Evolutionary conservation across 2,797 vertebrate genomes (phyloP).

Genomic region (Hydrophis major): DNA sequence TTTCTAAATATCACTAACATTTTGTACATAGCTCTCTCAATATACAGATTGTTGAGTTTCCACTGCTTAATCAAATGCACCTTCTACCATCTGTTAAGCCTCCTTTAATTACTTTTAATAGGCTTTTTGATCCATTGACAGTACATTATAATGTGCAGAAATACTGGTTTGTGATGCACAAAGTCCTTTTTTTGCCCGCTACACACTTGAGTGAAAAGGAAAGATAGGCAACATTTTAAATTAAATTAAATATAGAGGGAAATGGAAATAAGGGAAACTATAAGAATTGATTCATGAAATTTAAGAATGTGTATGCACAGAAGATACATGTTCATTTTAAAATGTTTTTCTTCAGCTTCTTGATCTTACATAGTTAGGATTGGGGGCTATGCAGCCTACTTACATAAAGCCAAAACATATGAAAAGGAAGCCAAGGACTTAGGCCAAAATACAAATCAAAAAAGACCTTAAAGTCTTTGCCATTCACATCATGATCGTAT

Average conservation of each 20-base stretch:
- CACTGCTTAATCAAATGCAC: background rate
- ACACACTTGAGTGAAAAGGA: background rate
- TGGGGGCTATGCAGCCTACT: background rate
- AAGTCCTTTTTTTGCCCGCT: background rate
- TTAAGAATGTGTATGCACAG: background rate
- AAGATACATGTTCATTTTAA: background rate
- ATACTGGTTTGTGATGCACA: constrained; percentile 11
- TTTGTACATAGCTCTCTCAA: background rate
- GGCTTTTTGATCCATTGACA: constrained; percentile 10
- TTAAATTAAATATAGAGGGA: background rate
- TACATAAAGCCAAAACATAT: background rate
- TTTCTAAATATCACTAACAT: constrained; percentile 3
- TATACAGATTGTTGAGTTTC: background rate
- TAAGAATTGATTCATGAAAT: background rate
- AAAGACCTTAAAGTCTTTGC: background rate
- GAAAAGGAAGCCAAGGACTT: background rate
- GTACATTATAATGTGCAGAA: constrained; percentile 9
- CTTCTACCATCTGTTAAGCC: constrained; percentile 3
- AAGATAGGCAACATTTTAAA: constrained; percentile 1
- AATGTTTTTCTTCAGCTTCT: too few relatives aligned
- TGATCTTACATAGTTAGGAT: background rate
- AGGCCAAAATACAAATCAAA: background rate
- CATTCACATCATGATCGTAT: background rate
- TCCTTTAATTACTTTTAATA: constrained; percentile 18
- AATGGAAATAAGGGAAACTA: background rate